Evolutionary conservation across 1,140 invertebrate species (phyloP).

Genomic region (Drosophila tristis): DNA sequence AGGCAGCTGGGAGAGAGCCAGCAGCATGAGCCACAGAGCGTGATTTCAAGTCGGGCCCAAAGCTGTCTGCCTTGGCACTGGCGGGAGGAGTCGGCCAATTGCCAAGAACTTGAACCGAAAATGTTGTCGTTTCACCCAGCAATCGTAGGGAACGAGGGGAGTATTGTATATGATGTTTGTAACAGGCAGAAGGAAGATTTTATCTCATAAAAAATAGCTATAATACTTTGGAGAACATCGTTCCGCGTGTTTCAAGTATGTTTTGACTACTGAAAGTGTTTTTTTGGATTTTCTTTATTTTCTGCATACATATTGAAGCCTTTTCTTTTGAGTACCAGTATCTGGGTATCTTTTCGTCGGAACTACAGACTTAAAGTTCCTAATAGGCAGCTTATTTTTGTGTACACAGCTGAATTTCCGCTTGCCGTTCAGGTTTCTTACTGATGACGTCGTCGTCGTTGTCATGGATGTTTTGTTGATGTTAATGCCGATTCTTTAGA

Average conservation of each 20-base stretch:
- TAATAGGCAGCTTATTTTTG: slow-evolving; percentile 28
- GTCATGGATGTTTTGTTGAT: slow-evolving; percentile 53
- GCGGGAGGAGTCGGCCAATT: slow-evolving; percentile 40
- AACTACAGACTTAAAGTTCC: too few species aligned
- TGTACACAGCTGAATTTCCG: slow-evolving; percentile 18
- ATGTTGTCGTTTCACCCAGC: neutral
- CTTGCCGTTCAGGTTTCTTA: slow-evolving; percentile 35
- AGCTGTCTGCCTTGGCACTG: slow-evolving; percentile 53
- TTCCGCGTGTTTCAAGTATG: too few species aligned
- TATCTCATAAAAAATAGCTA: too few species aligned
- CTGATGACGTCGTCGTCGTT: slow-evolving; percentile 67
- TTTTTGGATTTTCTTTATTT: slow-evolving; percentile 2
- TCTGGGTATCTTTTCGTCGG: too few species aligned
- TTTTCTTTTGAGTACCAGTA: too few species aligned
- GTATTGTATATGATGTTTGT: too few species aligned
- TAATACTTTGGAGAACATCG: too few species aligned
- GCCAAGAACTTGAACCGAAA: slow-evolving; percentile 76
- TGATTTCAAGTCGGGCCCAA: slow-evolving; percentile 52
- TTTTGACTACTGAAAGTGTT: too few species aligned
- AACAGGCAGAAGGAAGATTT: too few species aligned
- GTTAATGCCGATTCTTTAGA: slow-evolving; percentile 33
- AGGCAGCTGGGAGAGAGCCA: slow-evolving; percentile 4
- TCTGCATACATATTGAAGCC: slow-evolving; percentile 1
- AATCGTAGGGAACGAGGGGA: too few species aligned
- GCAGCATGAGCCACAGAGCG: slow-evolving; percentile 13